Conservation (phyloP, 1,140 invertebrate species). For the Elysia chlorotica region DNA sequence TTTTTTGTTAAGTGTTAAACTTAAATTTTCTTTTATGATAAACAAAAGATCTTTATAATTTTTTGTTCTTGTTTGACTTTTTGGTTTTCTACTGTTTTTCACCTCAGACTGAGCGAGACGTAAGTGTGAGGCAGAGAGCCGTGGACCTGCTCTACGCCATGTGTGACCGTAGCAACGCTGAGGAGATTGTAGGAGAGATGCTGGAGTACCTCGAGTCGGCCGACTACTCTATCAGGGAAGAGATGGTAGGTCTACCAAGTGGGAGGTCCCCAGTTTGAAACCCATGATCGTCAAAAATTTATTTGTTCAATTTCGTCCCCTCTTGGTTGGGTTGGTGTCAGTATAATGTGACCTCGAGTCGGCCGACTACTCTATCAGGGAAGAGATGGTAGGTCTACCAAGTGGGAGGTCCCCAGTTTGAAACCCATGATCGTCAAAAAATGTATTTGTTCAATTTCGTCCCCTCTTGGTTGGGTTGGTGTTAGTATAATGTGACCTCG, state of each 20-base stretch:
- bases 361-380: slow-evolving; percentile 98
- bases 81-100: no score
- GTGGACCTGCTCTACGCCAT: slow-evolving; percentile 99
- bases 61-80: neutral
- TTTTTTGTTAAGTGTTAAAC: no score
- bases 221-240: slow-evolving; percentile 99
- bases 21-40: neutral
- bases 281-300: no score
- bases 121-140: slow-evolving; percentile 96
- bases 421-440: no score
- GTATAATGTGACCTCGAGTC: slow-evolving; percentile 99
- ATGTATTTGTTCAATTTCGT: no score
- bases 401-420: no score
- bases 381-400: slow-evolving; percentile 97
- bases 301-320: no score
- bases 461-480: no score
- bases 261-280: no score
- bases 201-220: slow-evolving; percentile 98
- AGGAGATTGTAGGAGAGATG: slow-evolving; percentile 99
- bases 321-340: no score
- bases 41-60: neutral
- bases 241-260: slow-evolving; percentile 95
- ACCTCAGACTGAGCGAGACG: slow-evolving; percentile 92
- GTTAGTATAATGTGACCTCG: no score
- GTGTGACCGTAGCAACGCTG: slow-evolving; percentile 99